Base-by-base conservation (phyloP, 2,797 vertebrate species). In the Urocyon cinereoargenteus region DNA sequence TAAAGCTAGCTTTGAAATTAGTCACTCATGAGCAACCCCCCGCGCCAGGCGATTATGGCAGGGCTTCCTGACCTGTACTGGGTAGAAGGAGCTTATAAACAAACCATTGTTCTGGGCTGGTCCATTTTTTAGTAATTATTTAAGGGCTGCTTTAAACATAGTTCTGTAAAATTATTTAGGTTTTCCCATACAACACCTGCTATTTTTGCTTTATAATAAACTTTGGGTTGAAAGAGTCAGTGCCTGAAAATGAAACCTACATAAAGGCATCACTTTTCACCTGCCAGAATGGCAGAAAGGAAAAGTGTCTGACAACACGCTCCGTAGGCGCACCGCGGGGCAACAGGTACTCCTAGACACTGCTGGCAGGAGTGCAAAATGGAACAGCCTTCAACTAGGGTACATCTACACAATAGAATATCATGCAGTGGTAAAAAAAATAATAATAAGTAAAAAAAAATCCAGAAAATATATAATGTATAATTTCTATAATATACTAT, bases 221-320 rank as follows among this genome's bases (percentile, higher is more conserved):
- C 93, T 79, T 89, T 83, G 40, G 34, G 7, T 83, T 81, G 83
- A 95, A 85, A 97, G n/a, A n/a, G n/a, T n/a, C 28, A 5, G n/a
- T 82, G 53, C 70, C 94, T 96, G 70, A 88, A 97, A 92, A 82
- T 91, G 28, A 95, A 89, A 83, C 75, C 21, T 61, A 57, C 55
- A 19, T 24, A 79, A 86, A 82, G 70, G 31, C 31, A 64, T 31
- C 19, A 55, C 45, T 70, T 85, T 45, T 92, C 31, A 70, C 64
- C 57, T 68, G 53, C 70, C 70, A 90, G 66, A 66, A 28, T 55
- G 24, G 45, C 15, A 55, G 62, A 75, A 75, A 51, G n/a, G 0
- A 53, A 49, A 53, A 55, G 19, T 14, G 26, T 4, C 21, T 53
- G 61, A 18, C 19, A 57, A 22, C 10, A 3, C 14, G 34, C 12